Percentiles rank a stretch among this genome's conserved stretches.
Evolutionary conservation across 2,888 invertebrate species (phyloP).

Genomic region (Altica lythri): DNA sequence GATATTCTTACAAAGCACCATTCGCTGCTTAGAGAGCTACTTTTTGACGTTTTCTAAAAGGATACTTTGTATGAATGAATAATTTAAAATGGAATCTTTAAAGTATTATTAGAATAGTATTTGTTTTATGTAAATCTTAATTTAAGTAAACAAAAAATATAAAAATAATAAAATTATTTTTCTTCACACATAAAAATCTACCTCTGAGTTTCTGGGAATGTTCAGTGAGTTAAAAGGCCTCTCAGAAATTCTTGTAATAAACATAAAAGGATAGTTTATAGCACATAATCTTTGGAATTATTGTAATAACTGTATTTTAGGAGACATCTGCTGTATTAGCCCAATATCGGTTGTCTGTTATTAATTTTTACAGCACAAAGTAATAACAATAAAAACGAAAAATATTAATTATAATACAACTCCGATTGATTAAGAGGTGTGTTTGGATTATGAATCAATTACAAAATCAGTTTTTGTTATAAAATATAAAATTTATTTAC

Average conservation of each 20-base stretch:
- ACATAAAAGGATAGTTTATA: slow-evolving; percentile 34
- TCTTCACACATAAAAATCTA: slow-evolving; percentile 11
- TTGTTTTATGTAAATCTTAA: no score
- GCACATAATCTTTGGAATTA: slow-evolving; percentile 37
- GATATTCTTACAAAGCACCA: slow-evolving; percentile 36
- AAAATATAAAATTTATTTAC: no score
- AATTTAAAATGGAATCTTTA: no score
- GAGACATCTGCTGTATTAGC: slow-evolving; percentile 35
- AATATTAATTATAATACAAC: no score
- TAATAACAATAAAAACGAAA: slow-evolving; percentile 6
- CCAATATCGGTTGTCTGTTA: slow-evolving; percentile 17
- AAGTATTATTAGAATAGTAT: not conserved
- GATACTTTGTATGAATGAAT: slow-evolving; percentile 30
- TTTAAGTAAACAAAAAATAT: no score
- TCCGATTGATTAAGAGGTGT: no score
- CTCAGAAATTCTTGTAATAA: slow-evolving; percentile 30
- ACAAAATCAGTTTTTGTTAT: no score
- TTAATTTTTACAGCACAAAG: slow-evolving; percentile 17
- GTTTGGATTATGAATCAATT: no score
- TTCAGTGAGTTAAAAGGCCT: slow-evolving; percentile 13
- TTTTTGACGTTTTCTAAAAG: slow-evolving; percentile 40
- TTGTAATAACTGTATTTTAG: slow-evolving; percentile 35
- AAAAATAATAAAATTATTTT: slow-evolving; percentile 11
- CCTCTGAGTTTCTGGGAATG: slow-evolving; percentile 19
- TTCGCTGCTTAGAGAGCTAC: slow-evolving; percentile 50